Evolutionary conservation across 2,113 vertebrate species (phyloP).

Genomic region (Tyrannus savana): DNA sequence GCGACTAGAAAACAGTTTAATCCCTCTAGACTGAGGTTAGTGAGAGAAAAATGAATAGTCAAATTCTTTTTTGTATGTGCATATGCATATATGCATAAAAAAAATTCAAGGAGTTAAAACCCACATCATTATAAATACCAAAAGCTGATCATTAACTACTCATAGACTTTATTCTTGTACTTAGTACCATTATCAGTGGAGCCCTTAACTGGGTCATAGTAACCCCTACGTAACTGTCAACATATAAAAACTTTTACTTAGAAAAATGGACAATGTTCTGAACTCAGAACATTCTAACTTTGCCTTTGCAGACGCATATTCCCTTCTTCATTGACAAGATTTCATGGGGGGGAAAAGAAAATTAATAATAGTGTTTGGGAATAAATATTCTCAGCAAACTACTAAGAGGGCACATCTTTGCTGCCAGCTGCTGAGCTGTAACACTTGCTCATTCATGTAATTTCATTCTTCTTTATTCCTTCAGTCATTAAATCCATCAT

Average conservation of each 20-base stretch:
- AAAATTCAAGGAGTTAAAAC: not conserved
- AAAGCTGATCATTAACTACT: constrained; percentile 15
- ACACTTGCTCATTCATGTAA: not conserved
- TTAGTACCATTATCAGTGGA: constrained; percentile 34
- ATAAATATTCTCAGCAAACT: constrained; percentile 30
- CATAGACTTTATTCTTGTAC: constrained; percentile 9
- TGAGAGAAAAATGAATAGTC: not conserved
- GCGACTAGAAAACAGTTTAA: constrained; percentile 23
- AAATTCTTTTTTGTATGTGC: not conserved
- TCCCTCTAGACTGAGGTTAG: not conserved
- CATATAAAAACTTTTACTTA: not conserved
- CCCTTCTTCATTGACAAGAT: not conserved
- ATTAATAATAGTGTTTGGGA: not conserved
- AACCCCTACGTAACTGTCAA: not conserved
- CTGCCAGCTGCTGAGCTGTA: not conserved
- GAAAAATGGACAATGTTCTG: not conserved
- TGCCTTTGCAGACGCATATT: not conserved
- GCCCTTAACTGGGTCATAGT: not conserved
- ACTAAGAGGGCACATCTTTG: not conserved
- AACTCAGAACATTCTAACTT: not conserved
- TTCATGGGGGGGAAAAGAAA: not conserved
- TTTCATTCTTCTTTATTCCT: not conserved
- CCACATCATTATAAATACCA: constrained; percentile 34
- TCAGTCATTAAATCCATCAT: not conserved
- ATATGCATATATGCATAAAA: not conserved